Percentiles rank a stretch among this genome's conserved stretches.
Conservation (phyloP, 1,140 invertebrate species). For the Oscheius sp. region DNA sequence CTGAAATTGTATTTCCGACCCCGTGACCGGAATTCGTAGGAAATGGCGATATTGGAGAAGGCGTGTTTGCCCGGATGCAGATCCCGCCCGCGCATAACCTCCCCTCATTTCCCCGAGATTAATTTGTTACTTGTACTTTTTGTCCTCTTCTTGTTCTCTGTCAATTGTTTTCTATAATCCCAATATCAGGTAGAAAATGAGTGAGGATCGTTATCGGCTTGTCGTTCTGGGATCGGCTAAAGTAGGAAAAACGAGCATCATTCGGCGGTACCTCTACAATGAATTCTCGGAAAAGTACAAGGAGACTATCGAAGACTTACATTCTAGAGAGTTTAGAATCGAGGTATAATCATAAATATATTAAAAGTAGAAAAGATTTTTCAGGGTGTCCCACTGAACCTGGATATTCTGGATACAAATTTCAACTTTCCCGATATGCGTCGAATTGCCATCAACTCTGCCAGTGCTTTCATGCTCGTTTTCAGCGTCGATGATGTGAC, state of each 20-base stretch:
- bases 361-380: conserved; percentile 11
- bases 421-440: conserved; percentile 82
- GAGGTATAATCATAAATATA: conserved; percentile 45
- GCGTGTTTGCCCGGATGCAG: neutral
- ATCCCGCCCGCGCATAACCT: neutral
- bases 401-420: conserved; percentile 83
- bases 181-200: conserved; percentile 26
- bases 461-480: conserved; percentile 82
- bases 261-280: conserved; percentile 80
- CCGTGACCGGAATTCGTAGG: neutral
- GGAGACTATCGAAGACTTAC: conserved; percentile 84
- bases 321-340: conserved; percentile 79
- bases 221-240: conserved; percentile 78
- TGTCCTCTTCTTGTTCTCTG: neutral
- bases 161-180: neutral
- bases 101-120: neutral
- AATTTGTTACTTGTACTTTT: neutral
- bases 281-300: conserved; percentile 79
- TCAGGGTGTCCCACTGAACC: conserved; percentile 61
- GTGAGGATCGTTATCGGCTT: conserved; percentile 70
- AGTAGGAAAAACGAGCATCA: conserved; percentile 81
- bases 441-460: conserved; percentile 80
- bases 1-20: no score
- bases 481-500: conserved; percentile 75
- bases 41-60: neutral